Evolutionary conservation across 2,797 vertebrate species (phyloP).

Genomic region (Pseudocheirus occidentalis): DNA sequence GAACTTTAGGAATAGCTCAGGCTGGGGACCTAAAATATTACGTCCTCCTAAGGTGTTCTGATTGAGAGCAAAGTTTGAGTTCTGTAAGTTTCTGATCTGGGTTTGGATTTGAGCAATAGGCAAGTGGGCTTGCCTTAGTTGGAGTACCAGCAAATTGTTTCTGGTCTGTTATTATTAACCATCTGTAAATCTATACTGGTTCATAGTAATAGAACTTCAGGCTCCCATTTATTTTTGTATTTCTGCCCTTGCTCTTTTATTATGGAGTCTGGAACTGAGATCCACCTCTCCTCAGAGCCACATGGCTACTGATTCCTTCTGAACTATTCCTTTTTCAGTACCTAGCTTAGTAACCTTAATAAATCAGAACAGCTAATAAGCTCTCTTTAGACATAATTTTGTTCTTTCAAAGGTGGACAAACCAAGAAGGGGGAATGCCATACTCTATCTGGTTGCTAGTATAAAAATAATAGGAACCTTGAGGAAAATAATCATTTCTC

Average conservation of each 20-base stretch:
- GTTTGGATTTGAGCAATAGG: no score
- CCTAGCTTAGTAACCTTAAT: not conserved
- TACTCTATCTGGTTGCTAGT: not conserved
- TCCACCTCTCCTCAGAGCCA: not conserved
- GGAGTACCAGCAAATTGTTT: no score
- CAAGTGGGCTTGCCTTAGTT: no score
- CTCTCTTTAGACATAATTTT: not conserved
- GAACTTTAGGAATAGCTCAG: no score
- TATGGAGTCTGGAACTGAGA: not conserved
- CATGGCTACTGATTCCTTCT: not conserved
- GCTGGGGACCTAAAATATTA: no score
- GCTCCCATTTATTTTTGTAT: not conserved
- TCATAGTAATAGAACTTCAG: no score
- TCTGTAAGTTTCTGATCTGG: no score
- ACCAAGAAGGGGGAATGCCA: not conserved
- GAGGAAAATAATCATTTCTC: not conserved
- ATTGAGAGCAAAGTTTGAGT: no score
- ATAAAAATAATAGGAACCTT: not conserved
- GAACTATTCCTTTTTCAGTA: not conserved
- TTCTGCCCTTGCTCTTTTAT: not conserved
- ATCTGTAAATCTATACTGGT: no score
- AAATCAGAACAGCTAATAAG: not conserved
- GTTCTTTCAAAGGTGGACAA: not conserved
- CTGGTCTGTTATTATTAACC: no score
- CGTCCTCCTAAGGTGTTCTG: no score